phyloP scores from a whole-genome alignment of 2,113 vertebrate species.

The Melanocharis versteri region DNA sequence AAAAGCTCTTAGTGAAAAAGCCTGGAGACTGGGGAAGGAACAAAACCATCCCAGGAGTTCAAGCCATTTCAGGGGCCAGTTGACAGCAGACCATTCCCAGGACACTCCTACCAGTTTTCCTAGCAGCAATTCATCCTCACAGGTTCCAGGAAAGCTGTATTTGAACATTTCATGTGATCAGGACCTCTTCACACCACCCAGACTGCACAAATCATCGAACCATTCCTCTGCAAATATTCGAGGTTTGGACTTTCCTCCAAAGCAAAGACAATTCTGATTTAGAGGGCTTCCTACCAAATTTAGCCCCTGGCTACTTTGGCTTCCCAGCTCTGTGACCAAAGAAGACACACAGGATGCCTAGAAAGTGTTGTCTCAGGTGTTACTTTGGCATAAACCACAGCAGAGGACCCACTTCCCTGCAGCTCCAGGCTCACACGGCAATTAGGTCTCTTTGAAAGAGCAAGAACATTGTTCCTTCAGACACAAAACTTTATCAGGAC shows the following conservation, averaged over 20 bases:
- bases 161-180: neutral
- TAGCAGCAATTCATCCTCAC: neutral
- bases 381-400: neutral
- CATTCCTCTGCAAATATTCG: fast-evolving
- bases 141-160: neutral
- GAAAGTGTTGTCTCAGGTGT: neutral
- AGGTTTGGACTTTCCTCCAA: neutral
- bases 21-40: neutral
- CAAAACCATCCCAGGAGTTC: neutral
- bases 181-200: neutral
- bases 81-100: neutral
- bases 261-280: neutral
- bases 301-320: neutral
- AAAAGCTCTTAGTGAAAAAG: neutral
- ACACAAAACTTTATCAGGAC: neutral
- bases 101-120: neutral
- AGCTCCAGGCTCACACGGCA: neutral
- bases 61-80: neutral
- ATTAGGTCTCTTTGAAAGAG: neutral
- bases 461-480: neutral
- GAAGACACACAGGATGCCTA: neutral
- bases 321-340: neutral
- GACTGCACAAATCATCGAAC: neutral
- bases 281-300: neutral
- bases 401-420: neutral